Evolutionary conservation across 2,888 invertebrate genomes (phyloP).

Genomic region (Spatulosminthurus flaviceps): DNA sequence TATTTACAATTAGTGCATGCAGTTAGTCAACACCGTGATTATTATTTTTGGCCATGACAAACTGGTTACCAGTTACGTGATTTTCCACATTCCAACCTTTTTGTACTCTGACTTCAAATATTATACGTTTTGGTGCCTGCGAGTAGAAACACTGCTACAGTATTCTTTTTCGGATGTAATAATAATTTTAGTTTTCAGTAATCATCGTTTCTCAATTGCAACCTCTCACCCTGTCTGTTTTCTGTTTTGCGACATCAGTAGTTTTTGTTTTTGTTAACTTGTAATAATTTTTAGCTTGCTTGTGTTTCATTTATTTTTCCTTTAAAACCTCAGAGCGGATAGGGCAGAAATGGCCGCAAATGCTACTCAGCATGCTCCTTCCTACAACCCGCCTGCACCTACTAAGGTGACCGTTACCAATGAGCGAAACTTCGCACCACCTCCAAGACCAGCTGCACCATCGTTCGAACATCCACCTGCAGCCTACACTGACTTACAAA

Average conservation of each 20-base stretch:
- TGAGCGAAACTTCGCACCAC: slow-evolving; percentile 31
- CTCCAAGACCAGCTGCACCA: slow-evolving; percentile 34
- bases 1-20: not conserved
- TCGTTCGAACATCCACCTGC: slow-evolving; percentile 56
- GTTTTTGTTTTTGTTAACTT: not conserved
- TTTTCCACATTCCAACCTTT: not conserved
- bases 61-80: not conserved
- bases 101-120: not conserved
- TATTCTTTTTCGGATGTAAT: no score
- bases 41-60: not conserved
- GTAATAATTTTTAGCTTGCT: slow-evolving; percentile 29
- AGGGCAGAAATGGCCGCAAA: slow-evolving; percentile 63
- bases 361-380: slow-evolving; percentile 52
- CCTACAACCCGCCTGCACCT: slow-evolving; percentile 18
- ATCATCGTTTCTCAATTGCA: no score
- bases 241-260: not conserved
- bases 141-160: no score
- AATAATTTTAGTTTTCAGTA: no score
- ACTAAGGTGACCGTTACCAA: slow-evolving; percentile 30
- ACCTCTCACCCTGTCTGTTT: no score
- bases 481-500: slow-evolving; percentile 38
- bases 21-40: not conserved
- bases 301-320: slow-evolving; percentile 42
- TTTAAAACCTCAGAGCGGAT: slow-evolving; percentile 56
- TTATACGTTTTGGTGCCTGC: not conserved